Base-by-base conservation (phyloP, 2,797 vertebrate genomes). In the Coendou prehensilis region DNA sequence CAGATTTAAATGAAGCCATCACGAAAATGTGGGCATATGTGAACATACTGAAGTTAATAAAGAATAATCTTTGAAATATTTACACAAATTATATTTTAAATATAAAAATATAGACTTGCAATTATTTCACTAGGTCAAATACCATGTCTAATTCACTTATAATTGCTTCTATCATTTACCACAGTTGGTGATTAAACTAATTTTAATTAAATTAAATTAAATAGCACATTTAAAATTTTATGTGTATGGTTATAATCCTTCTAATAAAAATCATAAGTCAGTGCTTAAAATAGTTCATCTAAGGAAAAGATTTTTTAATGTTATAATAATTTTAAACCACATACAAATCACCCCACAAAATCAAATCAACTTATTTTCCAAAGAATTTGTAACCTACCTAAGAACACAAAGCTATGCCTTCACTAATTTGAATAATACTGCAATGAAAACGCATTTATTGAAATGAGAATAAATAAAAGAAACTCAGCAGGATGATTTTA, bases 381-480 rank as follows among this genome's bases (percentile, higher is more conserved):
- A 91, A 91, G 37, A 9, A 45, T 79, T 69, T 87, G n/a, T 63
- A 67, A 63, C 52, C 15, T 67, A 59, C 20, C 33, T 73, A 82
- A 89, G 33, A 83, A n/a, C 33, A 79, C n/a, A 91, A 91, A 89
- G 52, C 18, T 56, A n/a, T 18, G 20, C 56, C 6, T 91, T 84
- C 54, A 73, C 50, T 83, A 89, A 81, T 87, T 87, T 69, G 20
- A 94, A 87, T 23, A 87, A 52, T 63, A 59, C 67, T 91, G 30
- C 10, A 93, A 67, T 91, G 52, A 94, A 91, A 94, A 89, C 9
- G 57, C 41, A 91, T 85, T 95, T 95, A 89, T 93, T 90, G 23
- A 96, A 96, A 79, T 93, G 84, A 89, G 47, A 85, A 92, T 86
- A 93, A 93, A 79, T 91, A 94, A 86, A 93, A 94, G 20, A 75